phyloP scores from a whole-genome alignment of 2,113 vertebrate genomes.

The Callorhinus ursinus region DNA sequence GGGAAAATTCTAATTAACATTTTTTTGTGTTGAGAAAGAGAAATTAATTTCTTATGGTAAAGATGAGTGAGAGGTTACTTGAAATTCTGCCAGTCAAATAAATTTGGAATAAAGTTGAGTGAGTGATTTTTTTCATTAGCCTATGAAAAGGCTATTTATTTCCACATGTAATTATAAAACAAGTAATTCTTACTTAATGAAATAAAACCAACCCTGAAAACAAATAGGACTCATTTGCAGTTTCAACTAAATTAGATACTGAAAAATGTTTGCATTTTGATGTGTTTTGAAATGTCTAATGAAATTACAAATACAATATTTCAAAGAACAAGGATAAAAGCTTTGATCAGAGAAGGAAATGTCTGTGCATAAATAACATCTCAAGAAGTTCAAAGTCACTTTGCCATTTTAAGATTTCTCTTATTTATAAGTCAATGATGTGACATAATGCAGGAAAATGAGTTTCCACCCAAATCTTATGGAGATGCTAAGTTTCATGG shows the following conservation, averaged over 20 bases:
- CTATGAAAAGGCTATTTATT: slow-evolving; percentile 62
- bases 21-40: slow-evolving; percentile 1
- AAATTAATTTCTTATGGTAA: slow-evolving; percentile 23
- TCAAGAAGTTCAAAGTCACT: slow-evolving; percentile 35
- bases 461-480: slow-evolving; percentile 17
- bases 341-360: slow-evolving; percentile 6
- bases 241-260: slow-evolving; percentile 54
- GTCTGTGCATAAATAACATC: background rate
- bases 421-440: background rate
- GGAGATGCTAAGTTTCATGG: slow-evolving; percentile 3
- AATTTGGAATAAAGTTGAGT: slow-evolving; percentile 40
- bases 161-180: slow-evolving; percentile 58
- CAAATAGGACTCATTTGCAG: slow-evolving; percentile 64
- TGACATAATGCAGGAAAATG: slow-evolving; percentile 35
- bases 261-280: slow-evolving; percentile 42
- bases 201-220: slow-evolving; percentile 59
- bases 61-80: slow-evolving; percentile 7
- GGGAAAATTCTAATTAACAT: background rate
- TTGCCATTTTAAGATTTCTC: slow-evolving; percentile 15
- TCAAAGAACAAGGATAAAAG: background rate
- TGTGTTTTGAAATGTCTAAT: slow-evolving; percentile 59
- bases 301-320: slow-evolving; percentile 50
- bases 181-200: slow-evolving; percentile 70
- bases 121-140: slow-evolving; percentile 52
- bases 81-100: slow-evolving; percentile 49